These are phyloP conservation scores for Callorhinus ursinus DNA, from an alignment of 2,113 vertebrate species.

Conservation along the genomic window DNA sequence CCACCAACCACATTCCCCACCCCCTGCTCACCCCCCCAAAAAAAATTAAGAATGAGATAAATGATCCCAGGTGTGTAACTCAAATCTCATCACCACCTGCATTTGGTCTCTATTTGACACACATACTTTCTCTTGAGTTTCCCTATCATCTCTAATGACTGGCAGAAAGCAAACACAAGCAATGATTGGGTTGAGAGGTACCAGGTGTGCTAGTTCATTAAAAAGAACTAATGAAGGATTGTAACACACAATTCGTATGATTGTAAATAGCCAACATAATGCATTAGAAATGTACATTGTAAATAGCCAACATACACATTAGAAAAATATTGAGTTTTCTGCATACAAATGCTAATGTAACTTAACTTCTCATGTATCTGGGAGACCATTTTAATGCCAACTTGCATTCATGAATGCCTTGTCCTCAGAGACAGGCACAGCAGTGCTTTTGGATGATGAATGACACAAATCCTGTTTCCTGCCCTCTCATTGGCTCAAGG, in stretches of 20 bases:
- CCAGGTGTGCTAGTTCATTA: slow-evolving; percentile 53
- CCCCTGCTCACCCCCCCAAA: background rate
- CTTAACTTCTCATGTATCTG: background rate
- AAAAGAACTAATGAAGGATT: slow-evolving; percentile 18
- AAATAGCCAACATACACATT: background rate
- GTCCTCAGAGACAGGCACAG: slow-evolving; percentile 32
- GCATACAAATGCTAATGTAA: background rate
- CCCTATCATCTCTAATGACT: background rate
- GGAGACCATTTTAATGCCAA: slow-evolving; percentile 38
- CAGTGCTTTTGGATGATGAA: slow-evolving; percentile 35
- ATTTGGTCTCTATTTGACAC: background rate
- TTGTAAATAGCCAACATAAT: background rate
- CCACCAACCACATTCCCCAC: background rate
- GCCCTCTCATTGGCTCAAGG: slow-evolving; percentile 56
- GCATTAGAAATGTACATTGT: background rate
- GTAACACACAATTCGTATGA: background rate
- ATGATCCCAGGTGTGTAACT: background rate
- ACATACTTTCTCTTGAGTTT: background rate
- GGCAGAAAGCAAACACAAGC: slow-evolving; percentile 4
- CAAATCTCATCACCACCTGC: background rate
- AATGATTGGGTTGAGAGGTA: background rate
- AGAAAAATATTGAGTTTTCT: slow-evolving; percentile 17
- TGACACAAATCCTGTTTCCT: background rate
- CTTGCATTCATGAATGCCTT: background rate
- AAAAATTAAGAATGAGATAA: background rate